phyloP scores from a whole-genome alignment of 2,888 invertebrate genomes.

The Bhutanitis thaidina region DNA sequence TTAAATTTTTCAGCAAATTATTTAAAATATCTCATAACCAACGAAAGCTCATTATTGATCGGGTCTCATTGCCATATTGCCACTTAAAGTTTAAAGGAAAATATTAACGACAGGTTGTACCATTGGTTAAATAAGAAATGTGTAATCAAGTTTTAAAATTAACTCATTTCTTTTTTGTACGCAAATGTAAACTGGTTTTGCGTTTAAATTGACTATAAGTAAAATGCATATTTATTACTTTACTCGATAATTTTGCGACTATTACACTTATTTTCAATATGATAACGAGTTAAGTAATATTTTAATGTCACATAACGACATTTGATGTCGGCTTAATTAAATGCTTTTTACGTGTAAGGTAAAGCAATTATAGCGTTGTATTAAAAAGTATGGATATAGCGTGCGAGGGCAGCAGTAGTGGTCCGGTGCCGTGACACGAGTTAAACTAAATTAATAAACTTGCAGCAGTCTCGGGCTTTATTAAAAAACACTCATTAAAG shows the following conservation, averaged over 20 bases:
- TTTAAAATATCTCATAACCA: conserved; percentile 4
- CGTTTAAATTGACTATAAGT: conserved; percentile 20
- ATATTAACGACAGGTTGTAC: conserved; percentile 14
- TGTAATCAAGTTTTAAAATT: conserved; percentile 19
- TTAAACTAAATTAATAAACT: conserved; percentile 79
- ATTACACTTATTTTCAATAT: conserved; percentile 4
- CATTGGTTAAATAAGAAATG: conserved; percentile 13
- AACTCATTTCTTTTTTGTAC: conserved; percentile 19
- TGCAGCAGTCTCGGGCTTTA: conserved; percentile 73
- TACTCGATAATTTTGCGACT: conserved; percentile 3
- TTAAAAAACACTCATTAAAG: conserved; percentile 80
- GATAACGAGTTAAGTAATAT: conserved; percentile 10
- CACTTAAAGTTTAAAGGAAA: conserved; percentile 24
- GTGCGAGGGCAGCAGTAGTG: conserved; percentile 36
- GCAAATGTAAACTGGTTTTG: conserved; percentile 23
- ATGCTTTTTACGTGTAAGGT: conserved; percentile 26
- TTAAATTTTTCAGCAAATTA: conserved; percentile 5
- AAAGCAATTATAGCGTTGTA: conserved; percentile 41
- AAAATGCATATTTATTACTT: conserved; percentile 12
- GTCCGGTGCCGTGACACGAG: conserved; percentile 65
- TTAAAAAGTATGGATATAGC: conserved; percentile 55
- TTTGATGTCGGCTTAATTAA: conserved; percentile 30
- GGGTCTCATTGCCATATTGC: conserved; percentile 16
- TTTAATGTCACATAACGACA: conserved; percentile 16
- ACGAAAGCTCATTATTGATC: conserved; percentile 1